A percentile compares a stretch with the other conserved stretches of the same genome.
These are phyloP conservation scores for Elymnias hypermnestra DNA, from an alignment of 1,140 invertebrate species.

Conservation along the genomic window DNA sequence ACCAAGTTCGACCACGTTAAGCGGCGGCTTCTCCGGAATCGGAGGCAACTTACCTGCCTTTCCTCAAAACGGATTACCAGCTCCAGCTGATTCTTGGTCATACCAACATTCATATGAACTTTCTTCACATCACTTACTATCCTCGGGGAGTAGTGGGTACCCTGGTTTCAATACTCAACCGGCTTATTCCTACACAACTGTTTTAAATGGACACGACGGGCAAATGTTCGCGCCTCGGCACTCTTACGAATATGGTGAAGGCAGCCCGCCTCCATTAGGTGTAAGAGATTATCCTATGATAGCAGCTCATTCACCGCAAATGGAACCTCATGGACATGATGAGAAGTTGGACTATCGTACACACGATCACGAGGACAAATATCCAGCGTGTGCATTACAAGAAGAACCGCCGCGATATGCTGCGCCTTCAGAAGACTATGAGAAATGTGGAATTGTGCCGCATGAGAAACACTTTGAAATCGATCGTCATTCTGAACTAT, in stretches of 20 bases:
- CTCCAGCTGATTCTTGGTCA: constrained; percentile 85
- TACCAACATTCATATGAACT: constrained; percentile 87
- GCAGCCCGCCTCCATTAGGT: constrained; percentile 76
- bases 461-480: constrained; percentile 75
- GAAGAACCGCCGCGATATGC: constrained; percentile 79
- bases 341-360: constrained; percentile 68
- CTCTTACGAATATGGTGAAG: constrained; percentile 79
- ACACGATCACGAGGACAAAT: constrained; percentile 76
- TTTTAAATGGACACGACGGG: constrained; percentile 81
- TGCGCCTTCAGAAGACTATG: constrained; percentile 74
- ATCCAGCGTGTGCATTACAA: constrained; percentile 73
- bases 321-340: constrained; percentile 73
- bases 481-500: constrained; percentile 64
- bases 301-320: constrained; percentile 79
- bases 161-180: constrained; percentile 76
- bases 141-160: constrained; percentile 81
- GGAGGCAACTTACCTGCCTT: constrained; percentile 81
- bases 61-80: constrained; percentile 79
- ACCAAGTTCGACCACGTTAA: constrained; percentile 75
- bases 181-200: constrained; percentile 80
- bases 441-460: constrained; percentile 71
- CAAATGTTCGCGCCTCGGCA: constrained; percentile 79
- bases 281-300: constrained; percentile 82
- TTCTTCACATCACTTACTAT: constrained; percentile 83
- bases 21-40: constrained; percentile 79